Conservation (phyloP, 2,797 vertebrate genomes). For the Mycteria americana region DNA sequence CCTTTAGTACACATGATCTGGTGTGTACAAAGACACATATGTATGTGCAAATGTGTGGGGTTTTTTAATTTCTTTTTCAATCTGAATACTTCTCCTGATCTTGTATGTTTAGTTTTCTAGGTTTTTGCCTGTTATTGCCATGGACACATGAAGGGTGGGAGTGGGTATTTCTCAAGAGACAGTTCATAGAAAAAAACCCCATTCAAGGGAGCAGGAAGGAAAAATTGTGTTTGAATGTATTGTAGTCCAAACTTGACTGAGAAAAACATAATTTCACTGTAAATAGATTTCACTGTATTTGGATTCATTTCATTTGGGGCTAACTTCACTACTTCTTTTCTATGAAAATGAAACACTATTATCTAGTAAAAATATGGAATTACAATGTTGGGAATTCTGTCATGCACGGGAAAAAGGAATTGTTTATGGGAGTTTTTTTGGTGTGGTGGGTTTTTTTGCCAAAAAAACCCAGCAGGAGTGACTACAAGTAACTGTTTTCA, state of each 20-base stretch:
- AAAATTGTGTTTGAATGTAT: neutral
- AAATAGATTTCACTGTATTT: neutral
- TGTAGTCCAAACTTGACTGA: neutral
- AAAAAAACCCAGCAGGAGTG: neutral
- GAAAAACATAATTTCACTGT: neutral
- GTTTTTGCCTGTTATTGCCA: neutral
- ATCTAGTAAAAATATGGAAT: neutral
- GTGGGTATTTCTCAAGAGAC: neutral
- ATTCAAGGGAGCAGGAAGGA: neutral
- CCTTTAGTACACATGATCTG: neutral
- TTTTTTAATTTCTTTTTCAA: neutral
- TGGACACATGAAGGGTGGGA: neutral
- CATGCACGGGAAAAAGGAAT: neutral
- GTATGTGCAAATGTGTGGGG: fast-evolving
- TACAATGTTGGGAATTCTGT: neutral
- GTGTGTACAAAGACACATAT: neutral
- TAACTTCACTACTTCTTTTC: neutral
- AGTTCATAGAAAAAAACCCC: fast-evolving
- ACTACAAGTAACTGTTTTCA: neutral
- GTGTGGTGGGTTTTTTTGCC: neutral
- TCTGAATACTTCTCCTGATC: neutral
- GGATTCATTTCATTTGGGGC: neutral
- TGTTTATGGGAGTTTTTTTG: neutral
- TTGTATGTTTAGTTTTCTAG: neutral
- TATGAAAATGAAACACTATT: neutral